Percentiles rank a stretch among this genome's conserved stretches.
Conservation (phyloP, 2,797 vertebrate species). For the Eremophila alpestris region DNA sequence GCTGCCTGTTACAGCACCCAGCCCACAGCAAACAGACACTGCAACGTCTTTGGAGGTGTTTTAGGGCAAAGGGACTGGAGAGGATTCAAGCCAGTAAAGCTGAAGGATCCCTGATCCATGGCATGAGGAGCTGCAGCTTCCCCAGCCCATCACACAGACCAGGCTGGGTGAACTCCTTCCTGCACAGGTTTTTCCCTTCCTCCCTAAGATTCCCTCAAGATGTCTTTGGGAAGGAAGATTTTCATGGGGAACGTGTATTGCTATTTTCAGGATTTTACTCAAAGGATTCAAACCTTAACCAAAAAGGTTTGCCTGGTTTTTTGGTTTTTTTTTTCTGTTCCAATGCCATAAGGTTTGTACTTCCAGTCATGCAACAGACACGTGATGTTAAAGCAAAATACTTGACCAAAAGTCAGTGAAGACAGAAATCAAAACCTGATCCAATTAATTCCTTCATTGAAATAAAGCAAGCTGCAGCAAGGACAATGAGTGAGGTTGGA, state of each 20-base stretch:
- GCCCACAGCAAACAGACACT: neutral
- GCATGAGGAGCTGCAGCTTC: neutral
- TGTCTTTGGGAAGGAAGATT: neutral
- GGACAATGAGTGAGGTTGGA: fast-evolving
- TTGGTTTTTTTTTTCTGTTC: neutral
- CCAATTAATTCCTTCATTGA: neutral
- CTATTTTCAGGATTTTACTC: neutral
- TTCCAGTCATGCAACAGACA: neutral
- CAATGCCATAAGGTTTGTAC: neutral
- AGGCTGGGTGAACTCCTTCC: fast-evolving
- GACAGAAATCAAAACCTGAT: neutral
- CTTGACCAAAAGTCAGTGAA: neutral
- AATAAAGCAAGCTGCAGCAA: neutral
- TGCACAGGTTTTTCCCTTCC: neutral
- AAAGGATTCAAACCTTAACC: neutral
- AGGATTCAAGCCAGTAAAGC: fast-evolving
- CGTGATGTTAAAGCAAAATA: neutral
- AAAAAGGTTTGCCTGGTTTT: neutral
- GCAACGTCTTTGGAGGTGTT: neutral
- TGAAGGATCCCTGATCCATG: neutral
- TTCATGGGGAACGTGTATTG: neutral
- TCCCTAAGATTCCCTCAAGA: neutral
- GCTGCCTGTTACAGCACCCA: neutral
- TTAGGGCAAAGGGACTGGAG: neutral
- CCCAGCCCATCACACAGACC: fast-evolving